Evolutionary conservation across 2,888 invertebrate species (phyloP), one percentile per base, ranked within the genome.

Genomic region (Hyles lineata): DNA sequence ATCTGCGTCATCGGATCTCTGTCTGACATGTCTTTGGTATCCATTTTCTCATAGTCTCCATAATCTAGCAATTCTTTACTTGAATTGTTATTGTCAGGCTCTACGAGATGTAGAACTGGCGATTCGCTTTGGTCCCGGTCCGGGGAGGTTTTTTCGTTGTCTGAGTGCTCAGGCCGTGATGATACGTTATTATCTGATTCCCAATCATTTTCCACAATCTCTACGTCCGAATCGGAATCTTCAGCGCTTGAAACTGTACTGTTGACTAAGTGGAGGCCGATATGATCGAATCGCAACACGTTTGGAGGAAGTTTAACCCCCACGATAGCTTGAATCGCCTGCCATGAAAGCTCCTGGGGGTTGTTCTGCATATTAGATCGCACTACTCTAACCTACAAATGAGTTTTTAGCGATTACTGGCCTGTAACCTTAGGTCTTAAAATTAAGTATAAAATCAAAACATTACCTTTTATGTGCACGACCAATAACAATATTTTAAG

Each of bases 291-390:
- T 81, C 95, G 91, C 83, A 95, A 92, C 81, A 95, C 94, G 83
- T 94, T 95, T 76, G 94, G 85, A 82, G 95, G 95, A 83, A 95
- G 92, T 89, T 95, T 95, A 88, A 95, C 95, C 90, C 95, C 95
- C 84, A 95, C 94, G 81, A 95, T 95, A 91, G 93, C 90, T 89
- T 95, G 94, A 87, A 95, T 95, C 89, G 95, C 95, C 90, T 95
- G 94, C 95, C 95, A 95, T 93, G 95, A 95, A 92, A 95, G 95
- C 93, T 95, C 93, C 91, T 95, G 95, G 93, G 95, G 95, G 94
- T 95, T 94, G 93, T 92, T 94, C 94, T 95, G 95, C 95, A 95
- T 95, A 93, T 93, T 94, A 93, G 90, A 92, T 92, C 91, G 94
- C 89, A 92, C 94, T 93, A 95, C 88, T 93, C 89, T 95, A 95